A percentile compares a stretch with the other conserved stretches of the same genome.
phyloP scores from a whole-genome alignment of 2,888 invertebrate genomes.

The Ophion ventricosus region DNA sequence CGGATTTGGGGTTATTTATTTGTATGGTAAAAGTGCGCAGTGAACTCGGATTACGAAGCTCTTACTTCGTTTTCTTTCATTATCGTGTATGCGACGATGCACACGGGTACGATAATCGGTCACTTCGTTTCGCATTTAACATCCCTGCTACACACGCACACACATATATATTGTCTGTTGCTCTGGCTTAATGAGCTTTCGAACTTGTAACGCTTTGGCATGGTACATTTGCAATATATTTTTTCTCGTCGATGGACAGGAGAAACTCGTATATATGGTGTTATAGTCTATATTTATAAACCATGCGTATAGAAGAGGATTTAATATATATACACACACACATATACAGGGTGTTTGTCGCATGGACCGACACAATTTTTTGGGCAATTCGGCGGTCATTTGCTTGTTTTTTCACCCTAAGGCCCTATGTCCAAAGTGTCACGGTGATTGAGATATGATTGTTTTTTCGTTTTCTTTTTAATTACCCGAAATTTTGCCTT shows the following conservation, averaged over 20 bases:
- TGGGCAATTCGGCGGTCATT: too few species aligned
- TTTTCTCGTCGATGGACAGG: slow-evolving; percentile 13
- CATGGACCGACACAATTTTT: too few species aligned
- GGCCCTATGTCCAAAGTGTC: too few species aligned
- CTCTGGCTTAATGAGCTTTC: slow-evolving; percentile 52
- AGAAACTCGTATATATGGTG: slow-evolving; percentile 47
- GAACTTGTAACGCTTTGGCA: slow-evolving; percentile 27
- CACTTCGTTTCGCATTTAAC: slow-evolving; percentile 38
- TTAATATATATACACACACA: not conserved
- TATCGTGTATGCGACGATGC: slow-evolving; percentile 25
- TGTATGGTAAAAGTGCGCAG: not conserved
- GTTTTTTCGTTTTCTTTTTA: too few species aligned
- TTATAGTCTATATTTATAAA: not conserved
- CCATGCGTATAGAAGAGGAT: not conserved
- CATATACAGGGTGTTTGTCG: not conserved
- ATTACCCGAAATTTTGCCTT: too few species aligned
- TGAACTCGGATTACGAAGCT: slow-evolving; percentile 31
- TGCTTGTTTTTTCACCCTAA: too few species aligned
- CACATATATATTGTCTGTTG: slow-evolving; percentile 18
- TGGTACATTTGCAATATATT: slow-evolving; percentile 23
- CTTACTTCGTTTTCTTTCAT: slow-evolving; percentile 33
- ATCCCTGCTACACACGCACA: not conserved
- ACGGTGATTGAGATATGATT: too few species aligned
- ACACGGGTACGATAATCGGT: slow-evolving; percentile 1
- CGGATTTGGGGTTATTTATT: not conserved